Evolutionary conservation across 2,797 vertebrate genomes (phyloP), one percentile per base, ranked within the genome.

Genomic region (Enteromius viviparus): DNA sequence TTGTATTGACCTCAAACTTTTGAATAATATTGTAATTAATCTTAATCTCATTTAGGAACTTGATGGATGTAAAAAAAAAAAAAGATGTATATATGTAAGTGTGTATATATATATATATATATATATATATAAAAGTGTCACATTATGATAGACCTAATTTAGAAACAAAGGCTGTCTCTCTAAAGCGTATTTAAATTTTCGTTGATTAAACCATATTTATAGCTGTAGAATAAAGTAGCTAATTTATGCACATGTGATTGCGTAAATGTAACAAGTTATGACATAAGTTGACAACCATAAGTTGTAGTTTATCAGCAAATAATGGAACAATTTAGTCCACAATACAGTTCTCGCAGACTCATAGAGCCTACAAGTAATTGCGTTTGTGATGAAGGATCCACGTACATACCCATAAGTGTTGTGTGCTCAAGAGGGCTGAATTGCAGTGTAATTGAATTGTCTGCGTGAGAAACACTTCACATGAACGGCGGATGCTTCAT

Each of bases 371-470:
- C 26, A 23, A 12, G 37, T 45, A 45, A 69, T n/a, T 69, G 66
- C 42, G 11, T 69, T 69, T 69, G 11, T 17, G 66, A 69, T 69
- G 21, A 69, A 3, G 4, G 37, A 69, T 69, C 66, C 37, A 42
- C 12, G 5, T 21, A 37, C 62, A 66, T 51, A 65, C 1, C 17
- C 23, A 45, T 26, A 64, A 34, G 11, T 49, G 76, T 45, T 66
- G 26, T 78, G 60, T 51, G 42, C 42, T n/a, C 15, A 78, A 42
- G 4, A 21, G 40, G 17, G 58, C 15, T 77, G 40, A 49, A 49
- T 78, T 78, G 11, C 19, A 29, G 2, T 49, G 26, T 65, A 49
- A 65, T 65, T 65, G 60, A 29, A 49, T 49, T 78, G 58, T 65
- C 23, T 78, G 42, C 42, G 34, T 65, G 11, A 78, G 60, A 34